Evolutionary conservation across 1,140 invertebrate genomes (phyloP), one percentile per base, ranked within the genome.

Genomic region (Ridgeia piscesae): DNA sequence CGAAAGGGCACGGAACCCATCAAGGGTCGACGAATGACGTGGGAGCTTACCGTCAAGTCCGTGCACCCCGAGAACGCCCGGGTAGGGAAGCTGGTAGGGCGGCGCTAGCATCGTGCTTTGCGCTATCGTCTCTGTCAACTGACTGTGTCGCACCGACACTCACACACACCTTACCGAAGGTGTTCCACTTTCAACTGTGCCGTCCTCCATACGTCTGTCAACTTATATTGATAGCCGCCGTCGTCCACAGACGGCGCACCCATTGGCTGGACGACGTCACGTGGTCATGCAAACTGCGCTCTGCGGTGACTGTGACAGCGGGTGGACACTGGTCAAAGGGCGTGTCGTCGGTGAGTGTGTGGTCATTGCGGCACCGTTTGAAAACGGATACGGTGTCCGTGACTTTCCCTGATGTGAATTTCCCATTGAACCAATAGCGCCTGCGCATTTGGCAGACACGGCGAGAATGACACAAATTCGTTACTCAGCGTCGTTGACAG

Each of bases 161-260:
- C 58, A 77, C 58, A 27, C 27, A 21, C 58, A 77, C 58, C 58
- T 77, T 77, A 31, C 27, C 27, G 58, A 77, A 77, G 14, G 58
- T 77, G 58, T 77, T 31, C 58, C 58, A 31, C 58, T 77, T 77
- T 77, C 58, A 77, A 77, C 58, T 77, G 27, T 77, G 27, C 58
- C 58, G 58, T 77, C 58, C 58, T 77, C 58, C 58, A 77, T 77
- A 77, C 58, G 58, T 77, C 58, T 77, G 58, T 77, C 58, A 77
- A 77, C 58, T 77, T 77, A 77, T 77, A 77, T 77, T 77, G 58
- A 77, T 77, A 77, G 58, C 58, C 27, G 58, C 6, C 58, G 58
- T 9, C 58, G 27, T 27, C 58, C 58, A 77, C 14, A 21, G 58
- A 77, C 17, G 27, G 2, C 58, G 58, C 58, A 21, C 58, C 27